Base-by-base conservation (phyloP, 2,113 vertebrate species). In the Gymnorhina tibicen region DNA sequence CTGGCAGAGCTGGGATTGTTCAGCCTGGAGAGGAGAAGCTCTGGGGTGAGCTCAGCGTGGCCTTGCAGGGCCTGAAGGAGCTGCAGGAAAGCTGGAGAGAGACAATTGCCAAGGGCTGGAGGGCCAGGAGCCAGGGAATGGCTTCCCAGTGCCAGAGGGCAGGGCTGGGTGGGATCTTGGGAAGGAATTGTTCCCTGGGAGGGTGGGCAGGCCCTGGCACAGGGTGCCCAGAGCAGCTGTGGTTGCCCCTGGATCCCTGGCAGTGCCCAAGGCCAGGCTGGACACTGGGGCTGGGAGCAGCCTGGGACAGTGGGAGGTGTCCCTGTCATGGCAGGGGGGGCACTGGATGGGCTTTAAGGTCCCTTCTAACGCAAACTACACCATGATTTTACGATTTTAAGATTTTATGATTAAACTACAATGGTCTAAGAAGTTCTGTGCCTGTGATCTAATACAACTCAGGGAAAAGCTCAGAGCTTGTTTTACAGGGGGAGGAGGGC, bases 321-420 rank as follows among this genome's bases (percentile, higher is more conserved):
- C 55, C 63, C 55, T 77, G 73, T 9, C 37, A 37, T 37, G 46
- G 84, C 33, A 1, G 39, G 23, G 28, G 17, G 18, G 46, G 46
- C 0, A 1, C 3, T 12, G 19, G n/a, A 3, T 46, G 19, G 0
- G 1, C 0, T 62, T 69, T 20, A 0, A 26, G 8, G 21, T 56
- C 9, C 3, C 10, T 42, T 10, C 32, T 35, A 37, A 23, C 5
- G 2, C 35, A 80, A 23, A 44, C 4, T 4, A 23, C 10, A 0
- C 30, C 20, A 18, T 27, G 13, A 47, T 53, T 46, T 52, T 37
- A 16, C 50, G 46, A 46, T 46, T 46, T 46, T 46, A 46, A 11
- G 69, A 39, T 49, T 41, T 19, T 37, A 35, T 44, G 13, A 35
- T 59, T 50, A 26, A 70, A 44, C 46, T 41, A 13, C 32, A 4